Conservation (phyloP, 2,888 invertebrate species). For the Acronicta psi region DNA sequence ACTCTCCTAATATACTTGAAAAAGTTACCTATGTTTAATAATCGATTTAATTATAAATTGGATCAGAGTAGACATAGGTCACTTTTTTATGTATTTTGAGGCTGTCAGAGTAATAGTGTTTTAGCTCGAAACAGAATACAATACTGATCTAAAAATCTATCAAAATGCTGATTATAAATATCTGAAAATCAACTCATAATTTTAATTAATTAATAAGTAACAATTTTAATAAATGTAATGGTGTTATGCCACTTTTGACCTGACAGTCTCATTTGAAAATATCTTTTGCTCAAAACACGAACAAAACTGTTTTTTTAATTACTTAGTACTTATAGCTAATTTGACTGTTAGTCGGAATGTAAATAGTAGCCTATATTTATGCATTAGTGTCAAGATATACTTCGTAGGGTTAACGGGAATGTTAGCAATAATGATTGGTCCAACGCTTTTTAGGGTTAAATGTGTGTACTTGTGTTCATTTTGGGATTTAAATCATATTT, state of each 20-base stretch:
- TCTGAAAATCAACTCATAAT: not conserved
- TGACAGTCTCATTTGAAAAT: slow-evolving; percentile 20
- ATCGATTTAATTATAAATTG: slow-evolving; percentile 3
- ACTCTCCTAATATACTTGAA: slow-evolving; percentile 32
- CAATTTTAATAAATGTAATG: not conserved
- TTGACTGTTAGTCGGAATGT: slow-evolving; percentile 84
- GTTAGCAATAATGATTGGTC: slow-evolving; percentile 87
- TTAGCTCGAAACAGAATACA: not conserved
- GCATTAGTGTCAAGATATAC: slow-evolving; percentile 67
- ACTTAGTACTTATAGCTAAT: slow-evolving; percentile 72
- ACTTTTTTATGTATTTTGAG: slow-evolving; percentile 31
- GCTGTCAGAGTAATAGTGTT: slow-evolving; percentile 18
- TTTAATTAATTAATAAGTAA: too few relatives aligned
- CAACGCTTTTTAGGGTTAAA: slow-evolving; percentile 72
- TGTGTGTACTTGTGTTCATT: slow-evolving; percentile 51
- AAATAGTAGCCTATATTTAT: slow-evolving; percentile 87
- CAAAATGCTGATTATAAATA: too few relatives aligned
- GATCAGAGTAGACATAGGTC: slow-evolving; percentile 13
- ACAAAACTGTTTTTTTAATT: slow-evolving; percentile 60
- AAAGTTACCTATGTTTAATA: slow-evolving; percentile 26
- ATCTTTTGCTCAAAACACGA: slow-evolving; percentile 64
- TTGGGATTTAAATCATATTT: slow-evolving; percentile 13
- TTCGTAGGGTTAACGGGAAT: slow-evolving; percentile 79
- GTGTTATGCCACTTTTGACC: slow-evolving; percentile 17
- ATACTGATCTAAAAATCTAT: too few relatives aligned